Conservation (phyloP, 1,140 invertebrate genomes). For the Drosophila gunungcola region DNA sequence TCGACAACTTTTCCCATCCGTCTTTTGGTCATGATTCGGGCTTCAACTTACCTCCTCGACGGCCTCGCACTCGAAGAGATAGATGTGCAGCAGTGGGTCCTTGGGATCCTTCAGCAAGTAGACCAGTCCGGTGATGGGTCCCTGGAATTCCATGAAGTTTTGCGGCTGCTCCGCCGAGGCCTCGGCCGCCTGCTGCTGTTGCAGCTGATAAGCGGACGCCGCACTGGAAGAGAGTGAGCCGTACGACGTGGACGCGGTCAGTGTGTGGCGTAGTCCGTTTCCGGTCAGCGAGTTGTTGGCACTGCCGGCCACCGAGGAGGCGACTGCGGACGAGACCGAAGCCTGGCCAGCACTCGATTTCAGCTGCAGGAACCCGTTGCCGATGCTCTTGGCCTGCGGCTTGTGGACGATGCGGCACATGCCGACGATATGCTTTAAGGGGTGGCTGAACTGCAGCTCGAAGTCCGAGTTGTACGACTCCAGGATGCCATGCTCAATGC, state of each 20-base stretch:
- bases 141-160: constrained; percentile 84
- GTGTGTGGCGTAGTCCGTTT: constrained; percentile 64
- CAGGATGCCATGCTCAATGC: constrained; percentile 87
- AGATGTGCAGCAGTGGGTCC: constrained; percentile 88
- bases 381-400: constrained; percentile 70
- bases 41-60: constrained; percentile 87
- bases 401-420: constrained; percentile 84
- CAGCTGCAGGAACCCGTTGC: constrained; percentile 78
- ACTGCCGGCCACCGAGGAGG: constrained; percentile 26
- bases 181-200: constrained; percentile 52
- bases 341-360: constrained; percentile 51
- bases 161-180: constrained; percentile 63
- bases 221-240: constrained; percentile 78
- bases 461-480: constrained; percentile 88
- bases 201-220: constrained; percentile 68
- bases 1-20: constrained; percentile 54
- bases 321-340: constrained; percentile 16
- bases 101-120: constrained; percentile 88
- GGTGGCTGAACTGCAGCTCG: constrained; percentile 88
- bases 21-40: constrained; percentile 18
- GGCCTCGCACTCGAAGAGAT: constrained; percentile 87
- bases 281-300: constrained; percentile 42
- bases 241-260: constrained; percentile 81
- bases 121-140: constrained; percentile 84
- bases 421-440: constrained; percentile 87